Evolutionary conservation across 2,888 invertebrate species (phyloP).

Genomic region (Schrankia costaestrigalis): DNA sequence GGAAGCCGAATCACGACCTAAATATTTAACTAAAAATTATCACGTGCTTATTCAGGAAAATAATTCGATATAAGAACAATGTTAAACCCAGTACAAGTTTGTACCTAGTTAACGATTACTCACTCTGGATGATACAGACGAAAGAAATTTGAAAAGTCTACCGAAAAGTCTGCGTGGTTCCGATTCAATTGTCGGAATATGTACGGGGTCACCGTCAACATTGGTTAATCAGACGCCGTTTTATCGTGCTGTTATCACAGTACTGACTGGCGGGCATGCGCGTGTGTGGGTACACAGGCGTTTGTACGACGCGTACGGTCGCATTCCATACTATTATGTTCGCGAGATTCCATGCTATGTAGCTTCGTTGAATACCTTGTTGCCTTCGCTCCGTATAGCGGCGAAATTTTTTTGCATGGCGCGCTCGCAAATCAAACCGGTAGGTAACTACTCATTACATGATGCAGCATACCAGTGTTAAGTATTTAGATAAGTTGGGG

Average conservation of each 20-base stretch:
- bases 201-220: conserved; percentile 57
- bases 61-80: conserved; percentile 19
- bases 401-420: conserved; percentile 73
- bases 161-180: conserved; percentile 22
- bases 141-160: conserved; percentile 28
- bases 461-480: conserved; percentile 33
- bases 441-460: conserved; percentile 54
- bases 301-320: conserved; percentile 49
- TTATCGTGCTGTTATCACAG: conserved; percentile 71
- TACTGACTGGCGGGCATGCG: conserved; percentile 42
- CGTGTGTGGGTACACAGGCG: conserved; percentile 48
- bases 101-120: conserved; percentile 26
- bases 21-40: too few relatives aligned
- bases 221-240: conserved; percentile 69
- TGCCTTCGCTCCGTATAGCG: conserved; percentile 54
- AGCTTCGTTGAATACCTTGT: conserved; percentile 42
- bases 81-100: too few relatives aligned
- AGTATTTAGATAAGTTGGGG: neutral
- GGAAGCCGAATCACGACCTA: too few relatives aligned
- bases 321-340: conserved; percentile 73
- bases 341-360: conserved; percentile 62
- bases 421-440: conserved; percentile 71
- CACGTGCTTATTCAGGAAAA: conserved; percentile 17
- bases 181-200: conserved; percentile 41
- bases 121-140: conserved; percentile 20